Conservation (phyloP, 2,113 vertebrate species). For the Amphiprion percula region DNA sequence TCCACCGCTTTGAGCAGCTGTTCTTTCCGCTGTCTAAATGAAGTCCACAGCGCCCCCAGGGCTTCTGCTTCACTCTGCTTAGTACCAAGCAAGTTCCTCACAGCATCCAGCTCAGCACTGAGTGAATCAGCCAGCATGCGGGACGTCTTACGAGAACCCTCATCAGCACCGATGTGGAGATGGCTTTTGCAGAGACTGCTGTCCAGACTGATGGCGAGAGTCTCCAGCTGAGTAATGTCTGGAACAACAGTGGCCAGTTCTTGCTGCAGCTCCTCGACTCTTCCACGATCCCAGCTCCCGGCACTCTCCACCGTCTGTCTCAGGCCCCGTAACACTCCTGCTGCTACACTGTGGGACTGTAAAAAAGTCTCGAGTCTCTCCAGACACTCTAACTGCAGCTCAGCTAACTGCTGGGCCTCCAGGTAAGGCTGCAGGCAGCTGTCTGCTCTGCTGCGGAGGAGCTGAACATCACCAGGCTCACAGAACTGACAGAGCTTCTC, state of each 20-base stretch:
- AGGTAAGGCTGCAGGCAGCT: constrained; percentile 91
- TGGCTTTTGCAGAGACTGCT: constrained; percentile 91
- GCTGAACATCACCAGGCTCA: constrained; percentile 84
- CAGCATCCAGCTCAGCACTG: constrained; percentile 87
- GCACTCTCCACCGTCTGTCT: constrained; percentile 90
- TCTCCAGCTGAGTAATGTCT: constrained; percentile 87
- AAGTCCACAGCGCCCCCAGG: constrained; percentile 85
- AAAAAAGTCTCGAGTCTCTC: constrained; percentile 86
- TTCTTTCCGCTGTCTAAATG: constrained; percentile 90
- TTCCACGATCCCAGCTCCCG: constrained; percentile 88
- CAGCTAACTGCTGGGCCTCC: constrained; percentile 87
- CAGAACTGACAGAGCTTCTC: constrained; percentile 86
- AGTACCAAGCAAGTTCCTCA: constrained; percentile 91
- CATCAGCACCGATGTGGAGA: constrained; percentile 86
- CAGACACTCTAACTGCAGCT: constrained; percentile 86
- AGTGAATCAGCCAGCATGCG: constrained; percentile 88
- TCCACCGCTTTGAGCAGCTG: constrained; percentile 92
- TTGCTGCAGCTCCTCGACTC: constrained; percentile 88
- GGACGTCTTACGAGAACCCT: constrained; percentile 89
- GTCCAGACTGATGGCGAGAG: constrained; percentile 89
- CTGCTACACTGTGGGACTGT: constrained; percentile 81
- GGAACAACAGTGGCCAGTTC: constrained; percentile 84
- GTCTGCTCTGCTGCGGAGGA: constrained; percentile 86
- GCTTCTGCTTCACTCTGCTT: constrained; percentile 96
- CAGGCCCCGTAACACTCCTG: constrained; percentile 82